Evolutionary conservation across 2,797 vertebrate genomes (phyloP).

Genomic region (Danio albolineatus): DNA sequence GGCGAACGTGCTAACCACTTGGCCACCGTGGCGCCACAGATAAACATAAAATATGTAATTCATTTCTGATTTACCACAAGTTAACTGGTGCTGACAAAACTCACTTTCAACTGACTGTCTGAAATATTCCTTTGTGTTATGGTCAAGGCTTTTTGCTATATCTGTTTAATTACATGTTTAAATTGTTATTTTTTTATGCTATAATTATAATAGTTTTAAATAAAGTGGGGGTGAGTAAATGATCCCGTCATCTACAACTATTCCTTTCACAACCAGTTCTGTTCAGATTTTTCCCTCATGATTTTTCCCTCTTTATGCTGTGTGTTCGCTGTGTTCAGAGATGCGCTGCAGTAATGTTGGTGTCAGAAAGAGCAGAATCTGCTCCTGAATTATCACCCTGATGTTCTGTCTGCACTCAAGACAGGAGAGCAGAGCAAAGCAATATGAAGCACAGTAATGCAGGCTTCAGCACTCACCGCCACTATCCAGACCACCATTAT

Average conservation of each 20-base stretch:
- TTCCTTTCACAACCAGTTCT: conserved; percentile 5
- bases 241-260: background rate
- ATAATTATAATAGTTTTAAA: background rate
- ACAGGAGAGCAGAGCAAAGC: conserved; percentile 44
- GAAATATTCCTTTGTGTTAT: too few relatives aligned
- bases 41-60: too few relatives aligned
- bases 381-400: conserved; percentile 61
- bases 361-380: conserved; percentile 56
- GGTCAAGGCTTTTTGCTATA: too few relatives aligned
- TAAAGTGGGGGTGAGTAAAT: background rate
- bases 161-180: background rate
- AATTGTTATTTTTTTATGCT: background rate
- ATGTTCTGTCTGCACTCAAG: conserved; percentile 55
- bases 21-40: too few relatives aligned
- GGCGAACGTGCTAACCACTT: too few relatives aligned
- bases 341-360: conserved; percentile 54
- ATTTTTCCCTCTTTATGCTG: conserved; percentile 5
- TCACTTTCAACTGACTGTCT: too few relatives aligned
- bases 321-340: background rate
- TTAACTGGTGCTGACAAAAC: too few relatives aligned
- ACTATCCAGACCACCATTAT: conserved; percentile 36
- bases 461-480: conserved; percentile 54
- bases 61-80: too few relatives aligned
- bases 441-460: conserved; percentile 56
- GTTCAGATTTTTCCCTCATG: conserved; percentile 25